Evolutionary conservation across 2,113 vertebrate species (phyloP), one percentile per base, ranked within the genome.

Genomic region (Ceuthmochares aereus): DNA sequence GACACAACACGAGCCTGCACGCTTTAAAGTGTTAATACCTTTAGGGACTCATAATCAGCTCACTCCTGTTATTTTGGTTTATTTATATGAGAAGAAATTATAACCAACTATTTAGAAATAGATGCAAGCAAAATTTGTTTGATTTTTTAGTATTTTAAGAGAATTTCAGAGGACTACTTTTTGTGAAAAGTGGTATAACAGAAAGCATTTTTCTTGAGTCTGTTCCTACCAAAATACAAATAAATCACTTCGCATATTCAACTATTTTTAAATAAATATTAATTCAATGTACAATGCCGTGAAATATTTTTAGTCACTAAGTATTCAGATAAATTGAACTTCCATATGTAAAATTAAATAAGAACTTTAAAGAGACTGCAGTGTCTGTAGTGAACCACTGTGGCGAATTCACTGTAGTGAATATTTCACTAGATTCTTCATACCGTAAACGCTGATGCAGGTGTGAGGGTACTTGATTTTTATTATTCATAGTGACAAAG

Each of bases 11-110:
- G 60, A 96, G 85, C 84, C 94, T 95, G 94, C 73, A 97, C 55
- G 83, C 59, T 95, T 91, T 89, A 59, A 97, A 90, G 95, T 96
- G 92, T 93, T 96, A 98, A 94, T 95, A 97, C 90, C 84, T 96
- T 93, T 95, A 96, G 86, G 82, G 82, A 95, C 83, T 83, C 79
- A 87, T 84, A 97, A 95, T 95, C 84, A 90, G 76, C 78, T 91
- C 49, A 82, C 40, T 96, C 84, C 30, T 91, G 76, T 95, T 93
- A 92, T 88, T 96, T 94, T 76, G 34, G 64, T 79, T 96, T 92
- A 96, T 97, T 96, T 95, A 89, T 76, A 94, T 77, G 26, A 84
- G 36, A 80, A 43, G 70, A 14, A 95, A 92, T 90, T 52, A 97
- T 27, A 96, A 91, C 67, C 14, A 54, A 87, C 66, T 70, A 34